Conservation (phyloP, 2,888 invertebrate genomes). For the Esperia sulphurella region DNA sequence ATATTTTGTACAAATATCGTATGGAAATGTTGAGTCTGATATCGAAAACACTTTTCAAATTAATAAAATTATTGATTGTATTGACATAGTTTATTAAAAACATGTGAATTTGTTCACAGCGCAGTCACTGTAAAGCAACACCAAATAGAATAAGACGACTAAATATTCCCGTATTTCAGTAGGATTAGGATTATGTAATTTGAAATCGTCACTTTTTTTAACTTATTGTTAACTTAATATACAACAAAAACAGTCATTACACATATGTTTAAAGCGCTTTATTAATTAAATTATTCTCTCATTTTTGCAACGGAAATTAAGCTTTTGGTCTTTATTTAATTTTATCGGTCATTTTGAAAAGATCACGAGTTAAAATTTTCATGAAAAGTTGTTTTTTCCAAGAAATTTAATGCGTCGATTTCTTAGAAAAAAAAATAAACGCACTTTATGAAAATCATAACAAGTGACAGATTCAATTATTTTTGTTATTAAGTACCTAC, state of each 20-base stretch:
- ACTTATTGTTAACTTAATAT: not conserved
- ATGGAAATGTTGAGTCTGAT: slow-evolving; percentile 69
- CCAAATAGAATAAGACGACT: slow-evolving; percentile 65
- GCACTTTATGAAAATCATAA: too few relatives aligned
- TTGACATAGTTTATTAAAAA: slow-evolving; percentile 40
- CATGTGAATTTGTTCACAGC: slow-evolving; percentile 45
- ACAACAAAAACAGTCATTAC: not conserved
- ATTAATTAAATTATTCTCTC: not conserved
- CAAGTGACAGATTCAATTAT: too few relatives aligned
- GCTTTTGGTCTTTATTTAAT: too few relatives aligned
- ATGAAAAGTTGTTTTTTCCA: too few relatives aligned
- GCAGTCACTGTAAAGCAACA: slow-evolving; percentile 69
- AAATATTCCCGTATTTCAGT: slow-evolving; percentile 14
- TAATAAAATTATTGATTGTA: slow-evolving; percentile 29
- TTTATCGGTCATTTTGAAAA: too few relatives aligned
- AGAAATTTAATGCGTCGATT: too few relatives aligned
- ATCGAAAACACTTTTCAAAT: slow-evolving; percentile 51
- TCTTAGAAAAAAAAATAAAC: too few relatives aligned
- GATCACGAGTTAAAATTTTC: too few relatives aligned
- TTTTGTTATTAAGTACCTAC: too few relatives aligned
- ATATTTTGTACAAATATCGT: slow-evolving; percentile 66
- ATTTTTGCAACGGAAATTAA: too few relatives aligned
- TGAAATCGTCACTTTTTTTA: not conserved
- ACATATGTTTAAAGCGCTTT: not conserved
- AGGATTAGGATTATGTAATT: not conserved